A percentile compares a stretch with the other conserved stretches of the same genome.
Evolutionary conservation across 2,888 invertebrate species (phyloP).

Genomic region (Apotomis turbidana): DNA sequence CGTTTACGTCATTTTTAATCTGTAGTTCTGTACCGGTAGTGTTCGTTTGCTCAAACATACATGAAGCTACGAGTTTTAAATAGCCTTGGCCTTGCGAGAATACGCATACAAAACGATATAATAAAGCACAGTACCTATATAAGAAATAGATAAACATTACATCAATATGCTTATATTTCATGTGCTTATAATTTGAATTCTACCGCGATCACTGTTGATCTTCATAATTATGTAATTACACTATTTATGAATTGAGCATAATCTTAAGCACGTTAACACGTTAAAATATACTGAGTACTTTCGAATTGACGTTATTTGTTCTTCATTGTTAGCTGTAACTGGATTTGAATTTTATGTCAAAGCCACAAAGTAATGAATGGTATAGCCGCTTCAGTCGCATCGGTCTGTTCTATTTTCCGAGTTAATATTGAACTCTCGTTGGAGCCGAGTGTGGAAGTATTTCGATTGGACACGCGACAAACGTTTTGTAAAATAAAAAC

Average conservation of each 20-base stretch:
- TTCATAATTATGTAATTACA: neutral
- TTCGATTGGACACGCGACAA: constrained; percentile 39
- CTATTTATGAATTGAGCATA: constrained; percentile 3
- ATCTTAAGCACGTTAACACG: constrained; percentile 5
- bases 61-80: constrained; percentile 52
- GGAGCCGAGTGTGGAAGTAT: constrained; percentile 34
- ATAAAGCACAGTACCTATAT: constrained; percentile 59
- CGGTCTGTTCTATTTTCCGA: constrained; percentile 34
- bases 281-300: constrained; percentile 8
- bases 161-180: constrained; percentile 7
- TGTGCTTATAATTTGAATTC: constrained; percentile 1
- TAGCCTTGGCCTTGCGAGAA: constrained; percentile 65
- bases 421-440: constrained; percentile 38
- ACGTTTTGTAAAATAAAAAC: constrained; percentile 37
- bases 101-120: constrained; percentile 57
- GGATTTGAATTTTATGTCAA: neutral
- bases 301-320: neutral
- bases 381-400: constrained; percentile 8
- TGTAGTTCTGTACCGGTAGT: constrained; percentile 40
- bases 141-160: constrained; percentile 51
- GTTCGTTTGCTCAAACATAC: constrained; percentile 42
- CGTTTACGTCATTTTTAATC: constrained; percentile 44
- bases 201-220: neutral
- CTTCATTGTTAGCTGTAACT: neutral
- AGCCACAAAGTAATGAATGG: constrained; percentile 1